phyloP scores from a whole-genome alignment of 2,113 vertebrate genomes.

The Microtus pennsylvanicus region DNA sequence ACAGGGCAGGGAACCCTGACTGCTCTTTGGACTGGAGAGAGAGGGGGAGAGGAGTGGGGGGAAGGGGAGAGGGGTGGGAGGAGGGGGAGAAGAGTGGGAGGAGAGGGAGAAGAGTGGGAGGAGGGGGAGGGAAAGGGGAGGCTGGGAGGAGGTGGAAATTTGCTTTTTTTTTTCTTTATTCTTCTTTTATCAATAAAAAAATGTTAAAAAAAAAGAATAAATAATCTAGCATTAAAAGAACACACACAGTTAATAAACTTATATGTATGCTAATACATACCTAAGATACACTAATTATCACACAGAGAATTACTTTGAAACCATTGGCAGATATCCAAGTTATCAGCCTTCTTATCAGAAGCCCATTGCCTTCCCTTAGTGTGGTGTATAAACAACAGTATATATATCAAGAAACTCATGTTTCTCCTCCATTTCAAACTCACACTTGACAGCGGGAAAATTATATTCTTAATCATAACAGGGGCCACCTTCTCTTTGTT shows the following conservation, averaged over 20 bases:
- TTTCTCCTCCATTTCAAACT: background rate
- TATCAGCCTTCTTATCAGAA: background rate
- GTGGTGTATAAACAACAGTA: background rate
- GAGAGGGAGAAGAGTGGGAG: too few species aligned
- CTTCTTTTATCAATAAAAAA: too few species aligned
- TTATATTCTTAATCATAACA: background rate
- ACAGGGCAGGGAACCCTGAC: too few species aligned
- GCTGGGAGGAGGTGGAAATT: too few species aligned
- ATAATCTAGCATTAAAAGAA: slow-evolving; percentile 23
- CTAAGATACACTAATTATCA: background rate
- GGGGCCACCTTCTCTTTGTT: background rate
- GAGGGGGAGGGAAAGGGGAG: too few species aligned
- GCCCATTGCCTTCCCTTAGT: background rate
- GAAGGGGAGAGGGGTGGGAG: too few species aligned
- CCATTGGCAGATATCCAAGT: background rate
- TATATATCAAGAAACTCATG: background rate
- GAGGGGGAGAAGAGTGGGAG: too few species aligned
- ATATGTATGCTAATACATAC: background rate
- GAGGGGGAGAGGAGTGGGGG: too few species aligned
- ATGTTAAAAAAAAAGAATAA: too few species aligned
- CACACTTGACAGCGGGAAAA: background rate
- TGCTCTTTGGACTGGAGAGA: too few species aligned
- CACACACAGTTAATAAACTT: background rate
- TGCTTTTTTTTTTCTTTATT: too few species aligned
- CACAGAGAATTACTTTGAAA: background rate